Evolutionary conservation across 2,113 vertebrate genomes (phyloP).

Genomic region (Meriones unguiculatus): DNA sequence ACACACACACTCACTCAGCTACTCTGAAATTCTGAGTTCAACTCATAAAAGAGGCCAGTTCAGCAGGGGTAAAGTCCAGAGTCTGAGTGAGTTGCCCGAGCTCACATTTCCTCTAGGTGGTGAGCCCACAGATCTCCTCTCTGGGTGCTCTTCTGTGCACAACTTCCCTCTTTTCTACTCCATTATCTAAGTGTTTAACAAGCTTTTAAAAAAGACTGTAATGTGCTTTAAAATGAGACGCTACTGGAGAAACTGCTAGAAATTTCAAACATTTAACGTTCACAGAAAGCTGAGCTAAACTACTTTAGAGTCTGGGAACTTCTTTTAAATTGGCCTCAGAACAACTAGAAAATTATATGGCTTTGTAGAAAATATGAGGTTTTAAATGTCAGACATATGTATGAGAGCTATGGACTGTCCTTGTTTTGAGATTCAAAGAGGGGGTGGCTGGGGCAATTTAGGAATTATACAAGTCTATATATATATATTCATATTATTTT

Average conservation of each 20-base stretch:
- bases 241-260: constrained; percentile 45
- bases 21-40: not conserved
- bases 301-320: constrained; percentile 20
- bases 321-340: constrained; percentile 2
- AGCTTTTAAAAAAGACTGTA: not conserved
- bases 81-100: not conserved
- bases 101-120: not conserved
- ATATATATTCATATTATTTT: not conserved
- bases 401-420: constrained; percentile 2
- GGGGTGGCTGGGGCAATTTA: constrained; percentile 32
- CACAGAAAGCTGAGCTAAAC: constrained; percentile 5
- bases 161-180: not conserved
- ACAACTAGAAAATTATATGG: constrained; percentile 49
- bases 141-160: not conserved
- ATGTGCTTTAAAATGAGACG: constrained; percentile 15
- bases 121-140: not conserved
- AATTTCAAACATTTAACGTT: constrained; percentile 38
- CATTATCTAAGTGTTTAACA: constrained; percentile 22
- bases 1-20: not conserved
- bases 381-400: constrained; percentile 51
- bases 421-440: constrained; percentile 56
- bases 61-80: not conserved
- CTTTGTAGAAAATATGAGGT: constrained; percentile 64
- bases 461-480: not conserved
- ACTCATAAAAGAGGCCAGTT: not conserved